phyloP scores from a whole-genome alignment of 2,888 invertebrate genomes.

The Drosophila tanythrix region DNA sequence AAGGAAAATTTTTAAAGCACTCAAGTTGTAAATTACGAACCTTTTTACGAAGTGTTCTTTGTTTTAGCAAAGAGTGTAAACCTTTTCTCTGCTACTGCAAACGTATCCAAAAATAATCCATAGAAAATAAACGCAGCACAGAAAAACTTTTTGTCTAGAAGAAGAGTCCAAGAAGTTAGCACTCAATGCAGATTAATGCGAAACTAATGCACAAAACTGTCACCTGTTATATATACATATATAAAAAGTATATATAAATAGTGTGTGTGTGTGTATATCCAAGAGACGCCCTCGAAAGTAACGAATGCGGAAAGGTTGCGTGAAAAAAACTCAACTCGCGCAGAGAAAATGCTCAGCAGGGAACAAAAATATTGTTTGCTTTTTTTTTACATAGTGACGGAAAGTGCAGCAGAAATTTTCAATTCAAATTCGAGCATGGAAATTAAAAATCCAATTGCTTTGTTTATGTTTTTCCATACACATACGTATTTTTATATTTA shows the following conservation, averaged over 20 bases:
- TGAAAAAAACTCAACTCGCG: constrained; percentile 25
- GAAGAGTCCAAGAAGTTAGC: constrained; percentile 47
- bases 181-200: constrained; percentile 54
- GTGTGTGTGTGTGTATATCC: constrained; percentile 36
- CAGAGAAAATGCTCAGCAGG: constrained; percentile 9
- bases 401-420: constrained; percentile 31
- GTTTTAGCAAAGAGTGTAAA: constrained; percentile 27
- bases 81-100: constrained; percentile 15
- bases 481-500: background rate
- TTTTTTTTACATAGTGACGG: constrained; percentile 2
- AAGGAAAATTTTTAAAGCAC: constrained; percentile 2
- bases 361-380: constrained; percentile 19
- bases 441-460: constrained; percentile 27
- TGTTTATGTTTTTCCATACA: constrained; percentile 28
- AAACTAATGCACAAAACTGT: constrained; percentile 48
- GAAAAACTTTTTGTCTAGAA: constrained; percentile 10
- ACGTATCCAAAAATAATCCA: constrained; percentile 56
- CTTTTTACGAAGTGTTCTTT: constrained; percentile 28
- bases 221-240: constrained; percentile 22
- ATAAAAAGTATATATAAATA: background rate
- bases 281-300: constrained; percentile 32
- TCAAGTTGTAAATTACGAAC: constrained; percentile 44
- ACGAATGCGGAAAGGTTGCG: constrained; percentile 30
- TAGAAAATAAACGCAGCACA: constrained; percentile 9
- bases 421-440: constrained; percentile 5